Evolutionary conservation across 2,113 vertebrate species (phyloP).

Genomic region (Poicephalus gulielmi): DNA sequence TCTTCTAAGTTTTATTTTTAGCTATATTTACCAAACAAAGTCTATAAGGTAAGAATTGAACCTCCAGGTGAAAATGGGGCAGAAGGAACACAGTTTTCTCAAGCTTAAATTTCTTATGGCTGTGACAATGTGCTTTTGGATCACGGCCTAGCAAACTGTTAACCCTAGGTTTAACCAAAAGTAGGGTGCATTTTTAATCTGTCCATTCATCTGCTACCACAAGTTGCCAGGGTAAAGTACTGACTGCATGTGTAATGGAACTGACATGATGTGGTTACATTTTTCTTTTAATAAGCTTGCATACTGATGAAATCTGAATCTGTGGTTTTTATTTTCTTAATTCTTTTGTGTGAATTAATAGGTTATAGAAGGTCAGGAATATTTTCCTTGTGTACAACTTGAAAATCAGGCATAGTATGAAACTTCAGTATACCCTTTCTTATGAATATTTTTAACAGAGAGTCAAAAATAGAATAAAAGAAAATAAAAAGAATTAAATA

Average conservation of each 20-base stretch:
- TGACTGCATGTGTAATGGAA: not conserved
- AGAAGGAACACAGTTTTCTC: not conserved
- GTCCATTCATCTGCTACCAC: not conserved
- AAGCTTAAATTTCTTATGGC: not conserved
- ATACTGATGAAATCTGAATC: not conserved
- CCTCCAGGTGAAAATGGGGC: not conserved
- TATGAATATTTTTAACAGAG: not conserved
- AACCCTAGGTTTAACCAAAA: not conserved
- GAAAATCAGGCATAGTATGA: not conserved
- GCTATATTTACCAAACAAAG: not conserved
- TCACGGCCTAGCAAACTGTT: not conserved
- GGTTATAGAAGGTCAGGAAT: not conserved
- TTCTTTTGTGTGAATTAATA: not conserved
- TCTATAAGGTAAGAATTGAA: not conserved
- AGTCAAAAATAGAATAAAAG: not conserved
- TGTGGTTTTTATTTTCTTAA: not conserved
- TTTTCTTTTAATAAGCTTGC: not conserved
- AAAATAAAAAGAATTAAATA: not conserved
- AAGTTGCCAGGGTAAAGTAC: not conserved
- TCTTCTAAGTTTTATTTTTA: not conserved
- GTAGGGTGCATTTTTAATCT: not conserved
- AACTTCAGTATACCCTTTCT: not conserved
- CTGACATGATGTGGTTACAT: not conserved
- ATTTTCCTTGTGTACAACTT: not conserved
- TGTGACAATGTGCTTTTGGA: not conserved